Evolutionary conservation across 2,888 invertebrate species (phyloP), one percentile per base, ranked within the genome.

Genomic region (Phrixothrix hirtus): DNA sequence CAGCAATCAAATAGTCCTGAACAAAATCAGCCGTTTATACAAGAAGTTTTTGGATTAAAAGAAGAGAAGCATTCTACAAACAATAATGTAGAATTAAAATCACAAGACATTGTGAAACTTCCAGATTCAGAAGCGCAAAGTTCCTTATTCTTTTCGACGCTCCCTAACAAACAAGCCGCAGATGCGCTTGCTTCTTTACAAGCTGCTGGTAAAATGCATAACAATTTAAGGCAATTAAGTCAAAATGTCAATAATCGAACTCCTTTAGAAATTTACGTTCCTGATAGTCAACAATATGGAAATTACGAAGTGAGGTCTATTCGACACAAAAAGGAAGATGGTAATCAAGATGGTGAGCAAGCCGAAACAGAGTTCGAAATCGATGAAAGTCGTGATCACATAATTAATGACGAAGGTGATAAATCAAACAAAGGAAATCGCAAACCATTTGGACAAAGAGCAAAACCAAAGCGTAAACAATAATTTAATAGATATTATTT

Each of bases 131-230:
- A 12, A 3, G 21, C 26, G 1, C 14, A 25, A 13, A 26, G 38
- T 2, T 14, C 43, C 1, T 26, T 61, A 5, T 72, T 81, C 59
- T 86, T 82, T 60, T 79, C 85, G 1, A 81, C 83, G 0, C 72
- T 86, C 17, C 84, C 85, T 9, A 85, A 81, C 57, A 79, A 82
- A 14, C 81, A 85, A 69, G 81, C 82, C 0, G 83, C 83, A 7
- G 83, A 84, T 36, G 80, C 81, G 21, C 65, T 84, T 46, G 82
- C 82, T 0, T 79, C 83, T 49, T 74, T 82, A 1, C 83, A 84
- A 55, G 81, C 81, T 39, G 78, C 81, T 10, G 80, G 81, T 35
- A 79, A 81, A 65, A 72, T 78, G 1, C 78, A 78, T 69, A 65
- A 58, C 67, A 62, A 70, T 63, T 55, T 75, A 67, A 65, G 67